Base-by-base conservation (phyloP, 2,888 invertebrate species). In the Pachycephus smyrnensis region DNA sequence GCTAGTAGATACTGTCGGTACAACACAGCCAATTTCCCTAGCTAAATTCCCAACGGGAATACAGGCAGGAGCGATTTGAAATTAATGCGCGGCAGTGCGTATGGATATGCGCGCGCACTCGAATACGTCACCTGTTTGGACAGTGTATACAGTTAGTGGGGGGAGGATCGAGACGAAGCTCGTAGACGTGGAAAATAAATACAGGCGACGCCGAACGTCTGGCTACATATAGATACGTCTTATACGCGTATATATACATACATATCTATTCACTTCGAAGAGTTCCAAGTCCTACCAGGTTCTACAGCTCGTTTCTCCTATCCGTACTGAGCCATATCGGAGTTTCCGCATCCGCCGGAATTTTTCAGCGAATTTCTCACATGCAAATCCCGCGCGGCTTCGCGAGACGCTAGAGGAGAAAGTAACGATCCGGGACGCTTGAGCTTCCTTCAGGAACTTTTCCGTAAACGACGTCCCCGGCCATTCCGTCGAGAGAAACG, bases 101-200 rank as follows among this genome's bases (percentile, higher is more conserved):
- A 9, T 55, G 6, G 23, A 23, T 55, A 23, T 23, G 55, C 9
- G 15, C 15, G 23, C 23, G 23, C 9, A 23, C 23, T 55, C 23
- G 55, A 55, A 23, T 23, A 55, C 55, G 23, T 55, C 55, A 55
- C 55, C 23, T 55, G 9, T 55, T 55, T 55, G 55, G 23, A 55
- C 55, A 55, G 55, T 55, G 23, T 23, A 23, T 55, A 55, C 23
- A 55, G 55, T 68, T 73, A 77, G 30, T 76, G 73, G 80, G 69
- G 23, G 69, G 74, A 35, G 69, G 40, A 74, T 75, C 69, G 79
- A 73, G 73, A 75, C 73, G 75, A 55, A 76, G 71, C 37, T 69
- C 73, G 73, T 68, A 40, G 55, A 55, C 23, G 55, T 55, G 55
- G 55, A 55, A 55, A 55, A 55, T 55, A 55, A 55, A 55, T 55